Evolutionary conservation across 2,797 vertebrate species (phyloP).

Genomic region (Sebastes aleutianus): DNA sequence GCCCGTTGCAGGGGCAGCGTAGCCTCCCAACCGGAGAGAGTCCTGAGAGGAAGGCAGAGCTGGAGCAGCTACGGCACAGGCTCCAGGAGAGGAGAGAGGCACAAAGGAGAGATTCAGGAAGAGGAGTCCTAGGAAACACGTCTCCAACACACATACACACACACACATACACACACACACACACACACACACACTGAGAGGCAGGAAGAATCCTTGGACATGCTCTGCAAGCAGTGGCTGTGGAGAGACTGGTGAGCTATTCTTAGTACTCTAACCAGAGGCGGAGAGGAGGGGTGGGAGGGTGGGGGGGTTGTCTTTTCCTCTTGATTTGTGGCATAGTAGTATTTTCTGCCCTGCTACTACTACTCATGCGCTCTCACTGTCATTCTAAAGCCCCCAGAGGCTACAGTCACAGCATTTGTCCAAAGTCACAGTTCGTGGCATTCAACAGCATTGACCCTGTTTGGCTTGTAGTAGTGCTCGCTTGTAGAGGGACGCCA

Average conservation of each 20-base stretch:
- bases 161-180: conserved; percentile 22
- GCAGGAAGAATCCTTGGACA: conserved; percentile 73
- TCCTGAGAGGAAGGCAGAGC: conserved; percentile 44
- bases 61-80: conserved; percentile 49
- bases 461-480: conserved; percentile 19
- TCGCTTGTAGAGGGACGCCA: conserved; percentile 6
- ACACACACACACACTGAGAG: conserved; percentile 45
- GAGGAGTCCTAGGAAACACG: conserved; percentile 70
- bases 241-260: conserved; percentile 80
- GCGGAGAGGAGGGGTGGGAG: conserved; percentile 30
- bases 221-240: conserved; percentile 77
- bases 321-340: conserved; percentile 77
- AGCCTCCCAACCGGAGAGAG: conserved; percentile 39
- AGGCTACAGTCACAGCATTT: conserved; percentile 64
- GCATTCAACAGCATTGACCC: conserved; percentile 41
- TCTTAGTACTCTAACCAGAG: conserved; percentile 75
- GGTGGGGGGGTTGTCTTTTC: conserved; percentile 50
- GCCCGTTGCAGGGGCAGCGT: conserved; percentile 65
- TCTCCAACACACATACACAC: conserved; percentile 46
- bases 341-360: conserved; percentile 76
- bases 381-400: conserved; percentile 59
- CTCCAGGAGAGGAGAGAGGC: conserved; percentile 60
- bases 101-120: conserved; percentile 75
- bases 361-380: conserved; percentile 69
- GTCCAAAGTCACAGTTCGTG: conserved; percentile 41